Evolutionary conservation across 2,888 invertebrate species (phyloP).

Genomic region (Portevinia maculata): DNA sequence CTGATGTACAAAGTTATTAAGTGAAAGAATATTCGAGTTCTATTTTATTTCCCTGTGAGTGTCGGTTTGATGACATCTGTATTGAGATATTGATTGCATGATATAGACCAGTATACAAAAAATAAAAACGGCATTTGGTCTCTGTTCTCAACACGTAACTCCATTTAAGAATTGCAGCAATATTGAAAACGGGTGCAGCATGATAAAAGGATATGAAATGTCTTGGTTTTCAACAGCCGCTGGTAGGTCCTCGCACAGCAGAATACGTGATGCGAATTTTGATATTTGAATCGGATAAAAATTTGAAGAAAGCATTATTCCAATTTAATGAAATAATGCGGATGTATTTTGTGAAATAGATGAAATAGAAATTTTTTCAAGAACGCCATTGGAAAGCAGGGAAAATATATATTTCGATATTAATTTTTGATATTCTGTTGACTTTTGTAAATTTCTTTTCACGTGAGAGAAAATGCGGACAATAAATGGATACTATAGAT

Average conservation of each 20-base stretch:
- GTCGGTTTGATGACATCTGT: not conserved
- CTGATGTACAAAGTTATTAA: slow-evolving; percentile 10
- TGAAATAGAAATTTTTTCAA: not conserved
- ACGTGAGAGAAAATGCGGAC: no score
- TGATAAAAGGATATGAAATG: slow-evolving; percentile 19
- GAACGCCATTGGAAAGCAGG: not conserved
- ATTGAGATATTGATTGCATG: not conserved
- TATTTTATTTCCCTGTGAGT: slow-evolving; percentile 6
- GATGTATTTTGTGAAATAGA: not conserved
- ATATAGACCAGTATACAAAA: not conserved
- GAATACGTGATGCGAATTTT: slow-evolving; percentile 23
- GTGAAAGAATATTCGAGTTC: not conserved
- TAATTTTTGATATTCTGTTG: no score
- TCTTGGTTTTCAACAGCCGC: not conserved
- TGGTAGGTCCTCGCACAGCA: not conserved
- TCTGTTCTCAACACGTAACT: slow-evolving; percentile 13
- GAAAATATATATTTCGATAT: no score
- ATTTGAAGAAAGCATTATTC: not conserved
- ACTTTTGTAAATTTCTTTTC: no score
- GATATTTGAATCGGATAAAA: not conserved
- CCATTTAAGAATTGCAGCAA: slow-evolving; percentile 2
- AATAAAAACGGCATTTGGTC: not conserved
- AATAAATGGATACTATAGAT: no score
- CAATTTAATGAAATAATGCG: not conserved
- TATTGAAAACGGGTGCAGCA: not conserved